A percentile compares a stretch with the other conserved stretches of the same genome.
These are phyloP conservation scores for Drosophila truncata DNA, from an alignment of 1,140 invertebrate genomes.

Conservation along the genomic window DNA sequence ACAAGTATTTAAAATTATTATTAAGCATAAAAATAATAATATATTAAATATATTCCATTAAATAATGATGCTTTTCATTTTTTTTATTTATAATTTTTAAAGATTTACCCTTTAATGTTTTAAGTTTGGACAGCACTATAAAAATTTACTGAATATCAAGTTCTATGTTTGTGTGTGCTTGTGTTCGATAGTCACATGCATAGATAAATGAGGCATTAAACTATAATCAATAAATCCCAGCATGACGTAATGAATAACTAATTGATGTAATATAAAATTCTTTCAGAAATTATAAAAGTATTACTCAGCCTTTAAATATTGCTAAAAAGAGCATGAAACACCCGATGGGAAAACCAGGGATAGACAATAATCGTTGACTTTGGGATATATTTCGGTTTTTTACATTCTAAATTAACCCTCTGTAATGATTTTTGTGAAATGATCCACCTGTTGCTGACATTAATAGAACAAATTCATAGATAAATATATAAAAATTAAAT, in stretches of 20 bases:
- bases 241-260: slow-evolving; percentile 1
- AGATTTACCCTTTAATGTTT: not conserved
- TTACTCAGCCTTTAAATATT: not conserved
- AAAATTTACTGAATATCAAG: not conserved
- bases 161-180: not conserved
- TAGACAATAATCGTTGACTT: not conserved
- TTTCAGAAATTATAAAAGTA: not conserved
- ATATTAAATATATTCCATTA: not conserved
- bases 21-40: not conserved
- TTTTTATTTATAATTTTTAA: not conserved
- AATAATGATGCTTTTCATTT: not conserved
- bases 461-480: too few relatives aligned
- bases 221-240: slow-evolving; percentile 9
- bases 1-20: too few relatives aligned
- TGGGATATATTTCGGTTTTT: too few relatives aligned
- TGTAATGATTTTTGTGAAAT: not conserved
- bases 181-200: not conserved
- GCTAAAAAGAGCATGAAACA: not conserved
- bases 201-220: slow-evolving; percentile 2
- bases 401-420: too few relatives aligned
- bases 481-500: not conserved
- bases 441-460: not conserved
- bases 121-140: not conserved
- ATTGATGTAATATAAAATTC: not conserved
- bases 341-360: not conserved